Conservation (phyloP, 2,797 vertebrate species). For the Melopsittacus undulatus region DNA sequence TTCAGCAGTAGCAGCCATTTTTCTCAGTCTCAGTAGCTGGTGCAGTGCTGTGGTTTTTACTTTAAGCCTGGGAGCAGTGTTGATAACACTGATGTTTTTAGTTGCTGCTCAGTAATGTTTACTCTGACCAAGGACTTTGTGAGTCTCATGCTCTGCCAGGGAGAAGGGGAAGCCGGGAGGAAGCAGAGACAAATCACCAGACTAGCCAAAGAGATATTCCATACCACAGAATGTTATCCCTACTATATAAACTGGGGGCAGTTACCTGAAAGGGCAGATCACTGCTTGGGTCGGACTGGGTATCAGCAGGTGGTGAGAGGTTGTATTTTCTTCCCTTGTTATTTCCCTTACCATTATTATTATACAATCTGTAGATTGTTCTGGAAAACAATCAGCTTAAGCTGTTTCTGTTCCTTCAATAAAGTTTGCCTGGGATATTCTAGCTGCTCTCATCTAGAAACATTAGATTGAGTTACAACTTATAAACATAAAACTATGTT, state of each 20-base stretch:
- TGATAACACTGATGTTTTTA: not conserved
- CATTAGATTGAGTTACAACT: not conserved
- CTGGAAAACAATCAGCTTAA: not conserved
- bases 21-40: not conserved
- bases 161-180: not conserved
- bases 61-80: not conserved
- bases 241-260: too few relatives aligned
- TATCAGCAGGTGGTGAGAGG: not conserved
- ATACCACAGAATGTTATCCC: not conserved
- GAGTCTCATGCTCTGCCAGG: not conserved
- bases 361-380: not conserved
- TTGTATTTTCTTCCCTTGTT: not conserved
- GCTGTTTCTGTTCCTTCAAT: not conserved
- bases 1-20: not conserved
- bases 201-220: not conserved
- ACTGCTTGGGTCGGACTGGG: not conserved
- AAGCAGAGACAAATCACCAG: not conserved
- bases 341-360: not conserved
- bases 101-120: not conserved
- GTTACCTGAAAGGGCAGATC: not conserved
- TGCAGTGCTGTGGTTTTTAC: not conserved
- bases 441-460: not conserved
- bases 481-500: not conserved
- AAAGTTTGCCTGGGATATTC: not conserved
- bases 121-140: not conserved